These are phyloP conservation scores for Acropternis orthonyx DNA, from an alignment of 2,797 vertebrate genomes.

Conservation along the genomic window DNA sequence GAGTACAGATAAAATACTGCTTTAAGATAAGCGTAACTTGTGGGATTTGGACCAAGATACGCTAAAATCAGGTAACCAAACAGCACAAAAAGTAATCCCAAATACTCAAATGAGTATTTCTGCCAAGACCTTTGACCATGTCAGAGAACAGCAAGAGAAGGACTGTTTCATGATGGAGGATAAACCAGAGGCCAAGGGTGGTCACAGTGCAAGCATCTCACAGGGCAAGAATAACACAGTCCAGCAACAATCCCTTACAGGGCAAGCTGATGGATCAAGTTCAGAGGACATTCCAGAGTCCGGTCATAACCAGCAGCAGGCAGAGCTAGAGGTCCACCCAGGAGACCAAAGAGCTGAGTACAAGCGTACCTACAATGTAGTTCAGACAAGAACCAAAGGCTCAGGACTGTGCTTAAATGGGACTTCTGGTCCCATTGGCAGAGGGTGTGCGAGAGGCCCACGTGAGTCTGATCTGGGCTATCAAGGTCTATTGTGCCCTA, in stretches of 20 bases:
- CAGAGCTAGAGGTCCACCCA: not conserved
- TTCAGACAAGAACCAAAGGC: not conserved
- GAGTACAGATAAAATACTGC: not conserved
- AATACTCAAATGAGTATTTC: not conserved
- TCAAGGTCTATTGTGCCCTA: not conserved
- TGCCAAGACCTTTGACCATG: not conserved
- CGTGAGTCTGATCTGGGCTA: not conserved
- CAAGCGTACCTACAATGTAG: rapidly evolving
- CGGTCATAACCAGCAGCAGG: not conserved
- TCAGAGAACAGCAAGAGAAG: not conserved
- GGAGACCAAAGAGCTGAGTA: not conserved
- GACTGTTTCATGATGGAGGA: not conserved
- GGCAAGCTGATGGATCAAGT: not conserved
- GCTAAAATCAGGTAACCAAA: not conserved
- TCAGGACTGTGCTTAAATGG: not conserved
- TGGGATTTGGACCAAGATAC: not conserved
- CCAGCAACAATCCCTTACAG: not conserved
- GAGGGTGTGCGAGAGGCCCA: rapidly evolving
- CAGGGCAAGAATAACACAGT: not conserved
- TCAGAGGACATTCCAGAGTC: not conserved
- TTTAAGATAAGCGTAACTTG: not conserved
- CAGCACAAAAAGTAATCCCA: not conserved
- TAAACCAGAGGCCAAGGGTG: not conserved
- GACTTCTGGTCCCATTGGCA: not conserved
- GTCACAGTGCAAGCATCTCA: not conserved